These are phyloP conservation scores for Grammomys surdaster DNA, from an alignment of 2,113 vertebrate genomes.

Conservation along the genomic window DNA sequence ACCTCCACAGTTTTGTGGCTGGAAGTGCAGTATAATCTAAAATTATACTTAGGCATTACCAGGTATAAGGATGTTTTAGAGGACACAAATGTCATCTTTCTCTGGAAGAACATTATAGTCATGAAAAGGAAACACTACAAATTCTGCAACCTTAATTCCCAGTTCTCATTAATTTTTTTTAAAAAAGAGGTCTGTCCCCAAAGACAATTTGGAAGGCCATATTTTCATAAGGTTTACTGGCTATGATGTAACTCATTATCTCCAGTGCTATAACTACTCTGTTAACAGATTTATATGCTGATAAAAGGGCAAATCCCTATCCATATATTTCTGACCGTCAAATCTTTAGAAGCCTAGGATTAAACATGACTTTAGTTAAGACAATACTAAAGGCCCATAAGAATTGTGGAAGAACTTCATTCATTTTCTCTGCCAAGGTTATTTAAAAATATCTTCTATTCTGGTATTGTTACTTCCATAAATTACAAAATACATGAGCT, in stretches of 20 bases:
- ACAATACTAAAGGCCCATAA: slow-evolving; percentile 41
- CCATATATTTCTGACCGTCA: accelerated
- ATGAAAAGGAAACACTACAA: slow-evolving; percentile 63
- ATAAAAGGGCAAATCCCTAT: slow-evolving; percentile 39
- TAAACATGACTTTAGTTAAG: slow-evolving; percentile 70
- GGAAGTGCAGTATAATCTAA: background rate
- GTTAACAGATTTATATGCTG: slow-evolving; percentile 73
- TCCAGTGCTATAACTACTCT: slow-evolving; percentile 74
- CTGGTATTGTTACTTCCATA: slow-evolving; percentile 45
- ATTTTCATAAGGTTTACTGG: slow-evolving; percentile 73
- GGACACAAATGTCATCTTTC: slow-evolving; percentile 67
- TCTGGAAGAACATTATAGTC: slow-evolving; percentile 67
- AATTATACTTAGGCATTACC: slow-evolving; percentile 67
- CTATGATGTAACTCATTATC: slow-evolving; percentile 75
- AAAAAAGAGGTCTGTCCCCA: slow-evolving; percentile 62
- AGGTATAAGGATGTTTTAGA: slow-evolving; percentile 65
- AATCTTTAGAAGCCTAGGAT: slow-evolving; percentile 6
- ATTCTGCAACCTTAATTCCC: slow-evolving; percentile 75
- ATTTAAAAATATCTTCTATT: background rate
- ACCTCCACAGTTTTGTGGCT: background rate
- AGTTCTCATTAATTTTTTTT: slow-evolving; percentile 74
- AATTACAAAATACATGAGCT: background rate
- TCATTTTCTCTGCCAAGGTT: slow-evolving; percentile 44
- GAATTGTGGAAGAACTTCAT: background rate
- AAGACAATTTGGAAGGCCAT: slow-evolving; percentile 67